A percentile compares a stretch with the other conserved stretches of the same genome.
These are phyloP conservation scores for Zygothrica quintamaculata DNA, from an alignment of 2,888 invertebrate species.

Conservation along the genomic window DNA sequence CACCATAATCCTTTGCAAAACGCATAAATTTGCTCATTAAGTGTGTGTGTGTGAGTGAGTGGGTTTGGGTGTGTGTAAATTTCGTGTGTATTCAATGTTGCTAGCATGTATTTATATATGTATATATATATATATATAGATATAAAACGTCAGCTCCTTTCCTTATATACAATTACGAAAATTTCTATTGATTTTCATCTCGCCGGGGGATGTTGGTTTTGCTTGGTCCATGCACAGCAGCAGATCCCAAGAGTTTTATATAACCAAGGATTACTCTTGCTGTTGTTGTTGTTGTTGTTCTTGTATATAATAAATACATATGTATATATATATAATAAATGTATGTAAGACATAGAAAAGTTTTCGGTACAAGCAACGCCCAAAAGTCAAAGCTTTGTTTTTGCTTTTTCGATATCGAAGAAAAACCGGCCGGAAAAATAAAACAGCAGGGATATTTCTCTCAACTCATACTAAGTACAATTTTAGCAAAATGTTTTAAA, in stretches of 20 bases:
- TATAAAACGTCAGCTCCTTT: conserved; percentile 35
- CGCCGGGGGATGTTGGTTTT: conserved; percentile 67
- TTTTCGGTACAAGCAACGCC: conserved; percentile 65
- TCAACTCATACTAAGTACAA: too few relatives aligned
- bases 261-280: conserved; percentile 33
- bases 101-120: conserved; percentile 23
- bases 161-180: conserved; percentile 27
- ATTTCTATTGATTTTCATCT: conserved; percentile 77
- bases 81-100: conserved; percentile 57
- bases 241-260: conserved; percentile 43
- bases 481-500: too few relatives aligned
- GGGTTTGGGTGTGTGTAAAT: conserved; percentile 36
- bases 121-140: too few relatives aligned
- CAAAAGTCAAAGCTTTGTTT: conserved; percentile 61
- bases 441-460: conserved; percentile 23
- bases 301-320: conserved; percentile 5
- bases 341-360: conserved; percentile 34
- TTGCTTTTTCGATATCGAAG: conserved; percentile 57
- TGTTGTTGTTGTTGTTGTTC: conserved; percentile 12
- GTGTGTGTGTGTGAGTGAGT: conserved; percentile 40
- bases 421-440: conserved; percentile 10
- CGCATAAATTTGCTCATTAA: conserved; percentile 80
- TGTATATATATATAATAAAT: conserved; percentile 31
- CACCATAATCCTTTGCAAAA: conserved; percentile 79
- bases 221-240: conserved; percentile 38